Evolutionary conservation across 2,888 invertebrate genomes (phyloP), one percentile per base, ranked within the genome.

Genomic region (Cyaniris semiargus): DNA sequence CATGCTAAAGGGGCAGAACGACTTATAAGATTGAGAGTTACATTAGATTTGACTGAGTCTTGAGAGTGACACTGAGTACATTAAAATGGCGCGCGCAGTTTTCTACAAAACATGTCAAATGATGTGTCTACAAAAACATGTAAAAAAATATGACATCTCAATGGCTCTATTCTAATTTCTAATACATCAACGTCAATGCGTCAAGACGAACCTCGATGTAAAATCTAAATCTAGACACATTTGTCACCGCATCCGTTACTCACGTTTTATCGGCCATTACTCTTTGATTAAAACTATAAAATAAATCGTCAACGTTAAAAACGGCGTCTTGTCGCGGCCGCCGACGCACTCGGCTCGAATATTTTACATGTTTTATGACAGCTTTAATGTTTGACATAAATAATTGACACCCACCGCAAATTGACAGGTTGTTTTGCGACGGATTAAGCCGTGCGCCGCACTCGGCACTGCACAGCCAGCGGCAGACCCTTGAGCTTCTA

Each of bases 351-450:
- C 74, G 44, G 38, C 38, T 72, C 74, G 74, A 27, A 74, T 84
- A 86, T 86, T 86, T 85, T 83, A 86, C 84, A 81, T 83, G 82
- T 86, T 86, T 86, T 86, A 86, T 85, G 86, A 86, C 85, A 84
- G 79, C 82, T 85, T 85, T 85, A 83, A 84, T 85, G 85, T 84
- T 83, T 84, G 80, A 82, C 84, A 81, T 86, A 84, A 86, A 87
- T 85, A 82, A 85, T 83, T 83, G 79, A 53, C 74, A 74, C 74
- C 74, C 48, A 74, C 74, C 66, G 66, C 66, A 66, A 66, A 66
- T 66, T 66, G 66, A 66, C 66, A 66, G 66, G 66, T 66, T 66
- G 66, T 66, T 66, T 66, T 66, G 66, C 15, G 66, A 66, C 53
- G 66, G 66, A 66, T 60, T 60, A 60, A 23, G 23, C 60, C 4